A percentile compares a stretch with the other conserved stretches of the same genome.
phyloP scores from a whole-genome alignment of 2,888 invertebrate genomes.

The Drosophila atroscutellata region DNA sequence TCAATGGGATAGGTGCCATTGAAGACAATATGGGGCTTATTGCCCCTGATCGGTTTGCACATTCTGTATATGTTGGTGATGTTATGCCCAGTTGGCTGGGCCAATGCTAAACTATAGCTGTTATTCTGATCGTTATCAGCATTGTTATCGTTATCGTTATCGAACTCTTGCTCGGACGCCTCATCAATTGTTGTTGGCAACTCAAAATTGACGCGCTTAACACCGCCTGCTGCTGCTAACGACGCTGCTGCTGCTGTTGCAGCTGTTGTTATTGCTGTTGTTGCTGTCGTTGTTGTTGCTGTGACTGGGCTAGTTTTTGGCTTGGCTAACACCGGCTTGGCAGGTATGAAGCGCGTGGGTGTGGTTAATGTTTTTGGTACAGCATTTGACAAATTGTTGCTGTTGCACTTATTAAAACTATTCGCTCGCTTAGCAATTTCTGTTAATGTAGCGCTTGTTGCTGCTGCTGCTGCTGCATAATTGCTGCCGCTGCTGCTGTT shows the following conservation, averaged over 20 bases:
- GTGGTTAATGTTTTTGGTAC: constrained; percentile 71
- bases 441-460: constrained; percentile 42
- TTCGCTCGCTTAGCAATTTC: constrained; percentile 45
- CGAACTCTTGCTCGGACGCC: constrained; percentile 46
- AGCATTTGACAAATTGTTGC: constrained; percentile 45
- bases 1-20: constrained; percentile 95
- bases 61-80: constrained; percentile 45
- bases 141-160: constrained; percentile 31
- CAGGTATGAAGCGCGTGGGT: constrained; percentile 71
- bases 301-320: constrained; percentile 36
- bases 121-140: constrained; percentile 25
- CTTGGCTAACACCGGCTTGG: constrained; percentile 63
- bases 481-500: constrained; percentile 31
- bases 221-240: constrained; percentile 45
- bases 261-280: constrained; percentile 8
- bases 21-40: constrained; percentile 87
- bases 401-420: constrained; percentile 51
- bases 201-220: constrained; percentile 76
- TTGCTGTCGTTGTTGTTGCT: constrained; percentile 27
- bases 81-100: constrained; percentile 14
- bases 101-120: constrained; percentile 40
- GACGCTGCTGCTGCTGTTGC: constrained; percentile 17
- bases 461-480: constrained; percentile 23
- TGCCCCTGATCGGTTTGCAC: constrained; percentile 35
- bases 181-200: constrained; percentile 69